Evolutionary conservation across 2,888 invertebrate species (phyloP), one percentile per base, ranked within the genome.

Genomic region (Lamellibrachia columna): DNA sequence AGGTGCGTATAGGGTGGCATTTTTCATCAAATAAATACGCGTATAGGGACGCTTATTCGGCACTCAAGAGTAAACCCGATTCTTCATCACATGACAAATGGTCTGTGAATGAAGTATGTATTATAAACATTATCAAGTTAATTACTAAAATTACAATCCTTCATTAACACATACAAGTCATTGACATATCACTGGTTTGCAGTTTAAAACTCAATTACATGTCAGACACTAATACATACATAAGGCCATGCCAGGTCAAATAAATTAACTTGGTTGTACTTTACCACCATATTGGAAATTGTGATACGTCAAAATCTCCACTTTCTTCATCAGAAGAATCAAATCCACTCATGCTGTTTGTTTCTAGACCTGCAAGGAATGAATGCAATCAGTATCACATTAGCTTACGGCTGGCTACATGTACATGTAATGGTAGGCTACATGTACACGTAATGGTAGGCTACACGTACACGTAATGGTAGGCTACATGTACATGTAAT

Each of bases 271-370:
- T 52, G 91, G 52, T 53, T 91, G 22, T 60, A 91, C 92, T 53
- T 55, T 58, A 92, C 93, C 92, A 92, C 90, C 91, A 92, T 40
- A 93, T 91, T 52, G 90, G 53, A 15, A 93, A 55, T 60, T 92
- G 92, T 22, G 90, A 90, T 7, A 91, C 11, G 58, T 93, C 92
- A 52, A 91, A 91, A 11, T 93, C 93, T 53, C 90, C 75, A 15
- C 90, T 52, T 91, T 93, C 93, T 28, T 93, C 93, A 91, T 93
- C 93, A 53, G 93, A 93, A 7, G 93, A 93, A 28, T 93, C 93
- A 90, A 93, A 93, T 28, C 91, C 91, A 40, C 92, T 93, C 91
- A 92, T 93, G 40, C 40, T 40, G 40, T 15, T 75, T 75, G n/a
- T 75, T 15, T 75, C 22, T 75, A 75, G 22, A 22, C 22, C 75